Conservation (phyloP, 2,113 vertebrate species). For the Chloebia gouldiae region DNA sequence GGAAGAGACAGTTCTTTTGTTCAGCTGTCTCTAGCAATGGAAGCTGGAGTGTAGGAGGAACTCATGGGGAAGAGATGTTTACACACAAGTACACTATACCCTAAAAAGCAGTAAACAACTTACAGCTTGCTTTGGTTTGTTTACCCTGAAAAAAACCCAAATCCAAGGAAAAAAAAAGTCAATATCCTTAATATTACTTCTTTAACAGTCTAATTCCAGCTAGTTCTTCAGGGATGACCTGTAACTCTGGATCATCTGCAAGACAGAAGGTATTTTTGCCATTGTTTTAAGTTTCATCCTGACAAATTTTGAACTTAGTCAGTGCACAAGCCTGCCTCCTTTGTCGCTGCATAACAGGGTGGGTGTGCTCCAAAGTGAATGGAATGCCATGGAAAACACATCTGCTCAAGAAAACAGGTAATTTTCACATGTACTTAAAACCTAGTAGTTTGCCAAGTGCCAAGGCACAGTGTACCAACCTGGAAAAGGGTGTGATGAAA, state of each 20-base stretch:
- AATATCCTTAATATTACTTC: neutral
- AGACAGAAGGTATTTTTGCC: neutral
- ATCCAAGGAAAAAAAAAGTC: neutral
- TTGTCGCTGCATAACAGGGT: neutral
- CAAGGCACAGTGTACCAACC: neutral
- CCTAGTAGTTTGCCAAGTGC: neutral
- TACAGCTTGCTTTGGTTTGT: neutral
- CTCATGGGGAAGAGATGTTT: neutral
- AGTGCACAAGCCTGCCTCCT: neutral
- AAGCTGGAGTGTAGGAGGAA: neutral
- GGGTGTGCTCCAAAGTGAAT: neutral
- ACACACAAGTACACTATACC: neutral
- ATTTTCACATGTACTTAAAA: neutral
- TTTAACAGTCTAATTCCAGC: neutral
- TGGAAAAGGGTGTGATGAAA: neutral
- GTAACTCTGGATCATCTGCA: neutral
- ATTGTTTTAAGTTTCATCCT: neutral
- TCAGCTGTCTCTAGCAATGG: slow-evolving; percentile 39
- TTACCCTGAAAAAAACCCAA: neutral
- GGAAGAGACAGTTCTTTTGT: slow-evolving; percentile 12
- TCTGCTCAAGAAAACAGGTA: neutral
- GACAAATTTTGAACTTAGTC: neutral
- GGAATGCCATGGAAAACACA: neutral
- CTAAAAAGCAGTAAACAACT: slow-evolving; percentile 9
- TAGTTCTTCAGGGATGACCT: neutral